Base-by-base conservation (phyloP, 2,888 invertebrate genomes). In the Diploptera punctata region DNA sequence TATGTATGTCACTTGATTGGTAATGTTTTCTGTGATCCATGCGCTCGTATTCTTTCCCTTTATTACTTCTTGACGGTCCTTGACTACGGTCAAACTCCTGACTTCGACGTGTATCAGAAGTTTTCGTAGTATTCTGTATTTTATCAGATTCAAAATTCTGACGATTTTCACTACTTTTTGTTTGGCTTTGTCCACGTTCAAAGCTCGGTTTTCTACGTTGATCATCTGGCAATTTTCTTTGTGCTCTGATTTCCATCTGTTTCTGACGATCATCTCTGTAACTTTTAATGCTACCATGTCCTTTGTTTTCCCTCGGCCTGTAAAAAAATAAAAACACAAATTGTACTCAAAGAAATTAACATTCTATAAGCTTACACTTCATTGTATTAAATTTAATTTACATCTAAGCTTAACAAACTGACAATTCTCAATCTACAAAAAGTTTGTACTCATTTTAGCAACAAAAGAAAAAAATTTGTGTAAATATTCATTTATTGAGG, bases 211-310 rank as follows among this genome's bases (percentile, higher is more conserved):
- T 72, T 24, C 65, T 65, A 13, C 72, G 43, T 7, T 68, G 72
- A 18, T 73, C 69, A 60, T 73, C 71, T n/a, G 70, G 67, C 5
- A 72, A 57, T 38, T 67, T 75, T 16, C 71, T 38, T 5, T 72
- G 74, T 26, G 67, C 70, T 44, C 74, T 70, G 16, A 68, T 65
- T 44, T 75, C 73, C 38, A 67, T 33, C 26, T 54, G 57, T 13
- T 73, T 73, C 44, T 70, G 73, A 2, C 73, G 43, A 3, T 70
- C 70, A 49, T 73, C 73, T 26, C 70, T 47, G 60, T 73, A 73
- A 16, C 67, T 70, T 43, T 70, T 73, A 13, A 65, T 31, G 13
- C 52, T 44, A 13, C 29, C 44, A 18, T 72, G 67, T 24, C 57
- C 18, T 67, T 70, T 73, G 4, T 43, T 57, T 21, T 73, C 73